These are phyloP conservation scores for Orthonyx spaldingii DNA, from an alignment of 2,113 vertebrate species.

Conservation along the genomic window DNA sequence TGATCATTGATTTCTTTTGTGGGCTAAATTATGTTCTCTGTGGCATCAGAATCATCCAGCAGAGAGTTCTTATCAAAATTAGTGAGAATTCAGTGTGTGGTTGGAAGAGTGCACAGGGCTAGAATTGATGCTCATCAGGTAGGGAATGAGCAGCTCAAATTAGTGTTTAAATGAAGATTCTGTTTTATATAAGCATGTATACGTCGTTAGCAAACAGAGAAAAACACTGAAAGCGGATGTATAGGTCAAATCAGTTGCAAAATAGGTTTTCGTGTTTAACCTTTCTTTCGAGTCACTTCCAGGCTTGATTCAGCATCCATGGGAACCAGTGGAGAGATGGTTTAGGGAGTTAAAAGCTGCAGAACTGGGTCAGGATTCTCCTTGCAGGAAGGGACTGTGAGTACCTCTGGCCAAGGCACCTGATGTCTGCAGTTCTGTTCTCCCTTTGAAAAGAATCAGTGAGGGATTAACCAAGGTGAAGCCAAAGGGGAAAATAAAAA, in stretches of 20 bases:
- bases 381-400: not conserved
- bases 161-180: not conserved
- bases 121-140: not conserved
- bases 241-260: constrained; percentile 39
- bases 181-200: not conserved
- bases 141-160: not conserved
- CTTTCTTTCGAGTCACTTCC: not conserved
- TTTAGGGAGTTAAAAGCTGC: not conserved
- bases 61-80: not conserved
- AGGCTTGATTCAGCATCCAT: not conserved
- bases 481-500: not conserved
- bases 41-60: not conserved
- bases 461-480: not conserved
- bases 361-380: not conserved
- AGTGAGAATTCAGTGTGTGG: not conserved
- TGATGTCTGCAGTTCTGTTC: not conserved
- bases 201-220: not conserved
- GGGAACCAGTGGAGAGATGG: not conserved
- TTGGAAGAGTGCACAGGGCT: not conserved
- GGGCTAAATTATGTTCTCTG: not conserved
- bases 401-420: not conserved
- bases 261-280: not conserved
- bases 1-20: not conserved
- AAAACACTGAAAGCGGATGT: not conserved
- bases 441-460: not conserved